These are phyloP conservation scores for Myodes glareolus DNA, from an alignment of 2,113 vertebrate genomes.

Conservation along the genomic window DNA sequence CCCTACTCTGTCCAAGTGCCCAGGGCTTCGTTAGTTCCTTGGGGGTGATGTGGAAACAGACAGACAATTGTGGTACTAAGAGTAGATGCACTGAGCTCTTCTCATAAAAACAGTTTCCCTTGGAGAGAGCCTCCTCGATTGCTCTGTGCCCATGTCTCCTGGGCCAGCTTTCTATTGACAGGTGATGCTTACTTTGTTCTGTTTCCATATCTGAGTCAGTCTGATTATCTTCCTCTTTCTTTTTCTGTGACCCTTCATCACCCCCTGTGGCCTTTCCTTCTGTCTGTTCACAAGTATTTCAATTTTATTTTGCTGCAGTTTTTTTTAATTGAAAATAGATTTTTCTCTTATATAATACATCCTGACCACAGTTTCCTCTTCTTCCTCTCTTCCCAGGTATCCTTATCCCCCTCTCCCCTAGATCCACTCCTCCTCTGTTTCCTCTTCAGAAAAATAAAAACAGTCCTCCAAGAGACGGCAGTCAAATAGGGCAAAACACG, in stretches of 20 bases:
- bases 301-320: constrained; percentile 30
- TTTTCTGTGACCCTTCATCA: constrained; percentile 62
- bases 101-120: constrained; percentile 58
- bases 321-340: neutral
- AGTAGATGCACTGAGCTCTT: constrained; percentile 42
- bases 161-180: constrained; percentile 53
- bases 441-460: neutral
- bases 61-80: neutral
- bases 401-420: no score
- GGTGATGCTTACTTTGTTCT: constrained; percentile 68
- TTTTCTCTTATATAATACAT: neutral
- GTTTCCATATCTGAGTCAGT: constrained; percentile 68
- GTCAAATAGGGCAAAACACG: neutral
- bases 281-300: constrained; percentile 59
- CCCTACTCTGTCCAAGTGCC: constrained; percentile 3
- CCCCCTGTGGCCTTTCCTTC: constrained; percentile 65
- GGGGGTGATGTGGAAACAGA: constrained; percentile 31
- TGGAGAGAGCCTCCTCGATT: constrained; percentile 55
- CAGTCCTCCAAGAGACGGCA: no score
- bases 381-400: neutral
- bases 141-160: neutral
- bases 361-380: neutral
- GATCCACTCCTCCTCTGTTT: neutral
- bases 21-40: constrained; percentile 17
- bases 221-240: constrained; percentile 69